Evolutionary conservation across 1,140 invertebrate genomes (phyloP).

Genomic region (Pararge aegeria): DNA sequence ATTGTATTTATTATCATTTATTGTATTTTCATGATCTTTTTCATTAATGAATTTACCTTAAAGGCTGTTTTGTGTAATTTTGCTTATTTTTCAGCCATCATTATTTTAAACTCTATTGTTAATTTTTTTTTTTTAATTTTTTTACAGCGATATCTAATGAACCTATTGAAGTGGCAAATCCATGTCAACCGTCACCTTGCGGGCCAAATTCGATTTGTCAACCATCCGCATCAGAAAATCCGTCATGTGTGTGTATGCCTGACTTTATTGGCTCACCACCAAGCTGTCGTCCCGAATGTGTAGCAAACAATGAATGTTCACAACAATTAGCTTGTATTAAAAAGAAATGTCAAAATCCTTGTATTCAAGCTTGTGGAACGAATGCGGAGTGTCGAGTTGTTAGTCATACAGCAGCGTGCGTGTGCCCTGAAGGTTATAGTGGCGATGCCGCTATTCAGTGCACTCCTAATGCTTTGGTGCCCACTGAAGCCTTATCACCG

Average conservation of each 20-base stretch:
- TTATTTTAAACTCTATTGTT: too few relatives aligned
- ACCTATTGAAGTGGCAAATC: conserved; percentile 76
- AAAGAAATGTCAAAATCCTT: conserved; percentile 87
- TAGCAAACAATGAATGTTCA: conserved; percentile 86
- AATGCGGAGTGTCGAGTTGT: conserved; percentile 85
- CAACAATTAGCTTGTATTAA: conserved; percentile 86
- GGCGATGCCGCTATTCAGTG: conserved; percentile 83
- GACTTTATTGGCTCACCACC: conserved; percentile 85
- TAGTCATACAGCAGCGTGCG: conserved; percentile 84
- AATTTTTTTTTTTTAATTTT: too few relatives aligned
- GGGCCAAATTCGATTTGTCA: conserved; percentile 88
- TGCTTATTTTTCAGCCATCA: too few relatives aligned
- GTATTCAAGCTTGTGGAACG: conserved; percentile 86
- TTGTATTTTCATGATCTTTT: too few relatives aligned
- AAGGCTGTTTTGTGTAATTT: too few relatives aligned
- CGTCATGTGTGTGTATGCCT: conserved; percentile 84
- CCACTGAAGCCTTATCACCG: conserved; percentile 57
- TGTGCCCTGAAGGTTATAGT: conserved; percentile 80
- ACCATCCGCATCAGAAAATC: conserved; percentile 75
- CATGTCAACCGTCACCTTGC: conserved; percentile 86
- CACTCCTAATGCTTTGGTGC: conserved; percentile 42
- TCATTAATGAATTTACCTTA: too few relatives aligned
- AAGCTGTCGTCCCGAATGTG: conserved; percentile 87
- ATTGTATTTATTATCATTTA: too few relatives aligned
- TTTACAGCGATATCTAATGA: conserved; percentile 37